Evolutionary conservation across 2,888 invertebrate species (phyloP).

Genomic region (Neocrepidodera transversa): DNA sequence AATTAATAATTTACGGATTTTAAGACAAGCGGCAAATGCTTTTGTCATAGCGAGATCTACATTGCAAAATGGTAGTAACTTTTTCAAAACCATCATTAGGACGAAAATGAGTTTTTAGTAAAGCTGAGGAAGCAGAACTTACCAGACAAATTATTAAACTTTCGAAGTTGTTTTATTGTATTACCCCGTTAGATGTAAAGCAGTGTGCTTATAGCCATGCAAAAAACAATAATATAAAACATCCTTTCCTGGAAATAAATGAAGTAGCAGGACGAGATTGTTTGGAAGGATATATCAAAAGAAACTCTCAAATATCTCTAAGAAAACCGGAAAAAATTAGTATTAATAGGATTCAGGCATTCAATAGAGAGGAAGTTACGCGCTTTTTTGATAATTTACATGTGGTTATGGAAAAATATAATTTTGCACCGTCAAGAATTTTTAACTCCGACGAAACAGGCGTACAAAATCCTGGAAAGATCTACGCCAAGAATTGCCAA

Average conservation of each 20-base stretch:
- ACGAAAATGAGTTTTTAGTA: not conserved
- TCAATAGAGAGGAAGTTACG: slow-evolving; percentile 20
- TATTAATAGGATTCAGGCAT: slow-evolving; percentile 21
- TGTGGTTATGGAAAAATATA: slow-evolving; percentile 7
- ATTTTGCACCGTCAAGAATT: slow-evolving; percentile 4
- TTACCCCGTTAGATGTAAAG: not conserved
- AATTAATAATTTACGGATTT: not conserved
- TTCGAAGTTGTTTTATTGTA: not conserved
- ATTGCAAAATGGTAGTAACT: not conserved
- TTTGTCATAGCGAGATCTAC: not conserved
- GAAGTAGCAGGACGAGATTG: slow-evolving; percentile 5
- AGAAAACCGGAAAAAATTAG: slow-evolving; percentile 31
- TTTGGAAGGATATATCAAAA: slow-evolving; percentile 5
- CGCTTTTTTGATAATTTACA: slow-evolving; percentile 3
- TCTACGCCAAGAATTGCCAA: slow-evolving; percentile 5
- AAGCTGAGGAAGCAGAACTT: not conserved
- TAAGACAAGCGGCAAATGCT: not conserved
- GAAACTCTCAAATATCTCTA: slow-evolving; percentile 3
- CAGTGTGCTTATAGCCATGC: slow-evolving; percentile 1
- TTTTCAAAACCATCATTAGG: too few species aligned
- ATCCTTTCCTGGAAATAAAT: too few species aligned
- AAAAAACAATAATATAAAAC: slow-evolving; percentile 4
- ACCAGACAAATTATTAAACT: slow-evolving; percentile 1
- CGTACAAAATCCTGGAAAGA: slow-evolving; percentile 4
- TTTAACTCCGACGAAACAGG: slow-evolving; percentile 4